phyloP scores from a whole-genome alignment of 2,888 invertebrate genomes.

The Scaptomyza cyrtandrae region DNA sequence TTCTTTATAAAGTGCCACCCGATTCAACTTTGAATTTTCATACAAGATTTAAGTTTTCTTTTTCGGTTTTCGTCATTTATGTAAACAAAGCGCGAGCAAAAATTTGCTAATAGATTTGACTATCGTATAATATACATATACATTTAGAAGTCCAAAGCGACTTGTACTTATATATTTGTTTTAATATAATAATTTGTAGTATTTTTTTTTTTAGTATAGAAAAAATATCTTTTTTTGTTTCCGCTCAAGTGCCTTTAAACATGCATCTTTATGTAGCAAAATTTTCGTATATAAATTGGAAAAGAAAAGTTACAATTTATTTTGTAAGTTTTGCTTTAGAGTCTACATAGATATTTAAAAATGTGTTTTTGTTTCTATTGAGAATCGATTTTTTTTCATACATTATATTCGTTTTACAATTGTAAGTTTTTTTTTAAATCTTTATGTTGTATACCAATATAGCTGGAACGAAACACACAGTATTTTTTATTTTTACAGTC shows the following conservation, averaged over 20 bases:
- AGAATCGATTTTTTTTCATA: constrained; percentile 41
- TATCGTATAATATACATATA: constrained; percentile 60
- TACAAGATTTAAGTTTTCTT: constrained; percentile 32
- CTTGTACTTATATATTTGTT: constrained; percentile 49
- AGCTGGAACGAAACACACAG: constrained; percentile 5
- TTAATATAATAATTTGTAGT: constrained; percentile 55
- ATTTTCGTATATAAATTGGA: constrained; percentile 61
- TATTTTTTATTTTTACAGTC: constrained; percentile 23
- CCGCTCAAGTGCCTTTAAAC: constrained; percentile 62
- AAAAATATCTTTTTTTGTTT: constrained; percentile 70
- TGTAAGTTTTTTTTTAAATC: constrained; percentile 7
- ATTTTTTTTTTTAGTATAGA: constrained; percentile 66
- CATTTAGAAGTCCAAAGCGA: constrained; percentile 67
- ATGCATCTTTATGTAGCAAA: constrained; percentile 57
- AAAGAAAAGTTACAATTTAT: constrained; percentile 40
- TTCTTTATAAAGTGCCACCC: constrained; percentile 56
- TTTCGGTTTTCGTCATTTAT: constrained; percentile 39
- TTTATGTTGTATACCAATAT: neutral
- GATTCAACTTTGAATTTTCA: constrained; percentile 44
- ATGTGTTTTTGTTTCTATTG: constrained; percentile 34
- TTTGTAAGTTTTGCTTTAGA: constrained; percentile 10
- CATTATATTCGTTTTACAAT: constrained; percentile 21
- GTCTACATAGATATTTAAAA: constrained; percentile 47
- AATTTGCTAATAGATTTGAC: constrained; percentile 83
- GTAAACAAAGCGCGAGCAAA: constrained; percentile 82